phyloP scores from a whole-genome alignment of 2,113 vertebrate genomes.

The Petrocephalus zakoni region DNA sequence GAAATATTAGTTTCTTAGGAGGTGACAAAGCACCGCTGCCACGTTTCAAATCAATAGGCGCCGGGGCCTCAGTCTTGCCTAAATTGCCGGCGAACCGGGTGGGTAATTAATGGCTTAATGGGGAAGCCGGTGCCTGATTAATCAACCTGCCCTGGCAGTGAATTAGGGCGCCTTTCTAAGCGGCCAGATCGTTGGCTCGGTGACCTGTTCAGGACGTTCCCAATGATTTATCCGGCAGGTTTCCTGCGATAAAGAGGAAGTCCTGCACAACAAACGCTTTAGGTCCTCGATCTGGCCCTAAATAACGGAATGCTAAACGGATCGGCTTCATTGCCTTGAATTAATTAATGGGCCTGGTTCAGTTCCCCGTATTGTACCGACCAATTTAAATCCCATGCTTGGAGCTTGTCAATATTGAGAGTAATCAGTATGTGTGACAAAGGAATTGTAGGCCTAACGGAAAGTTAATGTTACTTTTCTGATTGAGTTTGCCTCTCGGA shows the following conservation, averaged over 20 bases:
- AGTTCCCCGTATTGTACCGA: neutral
- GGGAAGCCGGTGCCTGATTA: neutral
- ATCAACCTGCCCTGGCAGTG: neutral
- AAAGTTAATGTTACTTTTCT: neutral
- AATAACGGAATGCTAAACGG: neutral
- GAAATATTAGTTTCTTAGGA: slow-evolving; percentile 19
- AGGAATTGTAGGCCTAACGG: neutral
- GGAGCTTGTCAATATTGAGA: neutral
- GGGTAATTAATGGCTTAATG: neutral
- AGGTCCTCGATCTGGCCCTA: neutral
- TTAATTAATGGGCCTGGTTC: neutral
- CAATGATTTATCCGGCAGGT: neutral
- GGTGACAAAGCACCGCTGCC: slow-evolving; percentile 14
- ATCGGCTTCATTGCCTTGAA: neutral
- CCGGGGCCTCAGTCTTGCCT: neutral
- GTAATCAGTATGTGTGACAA: neutral
- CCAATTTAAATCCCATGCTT: neutral
- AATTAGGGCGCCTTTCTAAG: neutral
- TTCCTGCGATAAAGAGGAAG: neutral
- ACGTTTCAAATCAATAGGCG: neutral
- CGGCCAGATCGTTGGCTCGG: neutral
- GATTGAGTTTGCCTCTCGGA: neutral
- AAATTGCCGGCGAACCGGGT: neutral
- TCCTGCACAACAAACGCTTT: neutral
- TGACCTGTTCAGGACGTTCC: neutral